A percentile compares a stretch with the other conserved stretches of the same genome.
Conservation (phyloP, 2,113 vertebrate genomes). For the Ailuropoda melanoleuca region DNA sequence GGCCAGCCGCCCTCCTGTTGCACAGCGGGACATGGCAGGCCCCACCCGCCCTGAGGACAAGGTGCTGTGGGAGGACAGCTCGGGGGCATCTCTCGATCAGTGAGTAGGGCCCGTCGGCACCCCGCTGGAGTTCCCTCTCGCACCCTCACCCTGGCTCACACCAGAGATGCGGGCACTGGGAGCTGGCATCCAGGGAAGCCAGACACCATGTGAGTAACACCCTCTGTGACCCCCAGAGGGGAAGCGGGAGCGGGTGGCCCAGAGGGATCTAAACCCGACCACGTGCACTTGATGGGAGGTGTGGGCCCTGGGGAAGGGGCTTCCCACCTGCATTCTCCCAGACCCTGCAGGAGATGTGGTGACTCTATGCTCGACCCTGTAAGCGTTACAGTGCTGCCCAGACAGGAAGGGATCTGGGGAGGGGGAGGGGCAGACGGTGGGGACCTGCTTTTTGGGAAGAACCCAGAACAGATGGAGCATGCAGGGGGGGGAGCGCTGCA, state of each 20-base stretch:
- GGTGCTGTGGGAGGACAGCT: not conserved
- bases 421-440: fast-evolving
- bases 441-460: not conserved
- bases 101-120: fast-evolving
- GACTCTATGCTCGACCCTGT: not conserved
- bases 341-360: not conserved
- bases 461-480: not conserved
- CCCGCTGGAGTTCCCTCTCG: fast-evolving
- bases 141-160: not conserved
- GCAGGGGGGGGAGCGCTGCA: fast-evolving
- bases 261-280: not conserved
- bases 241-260: fast-evolving
- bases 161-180: not conserved
- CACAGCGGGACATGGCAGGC: fast-evolving
- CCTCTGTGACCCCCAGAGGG: fast-evolving
- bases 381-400: fast-evolving
- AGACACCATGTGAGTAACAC: fast-evolving
- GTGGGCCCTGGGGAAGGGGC: not conserved
- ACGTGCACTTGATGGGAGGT: too few species aligned
- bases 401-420: fast-evolving
- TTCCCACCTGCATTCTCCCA: not conserved
- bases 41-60: not conserved
- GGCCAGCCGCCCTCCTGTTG: fast-evolving
- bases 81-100: not conserved
- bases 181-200: not conserved